Evolutionary conservation across 2,888 invertebrate genomes (phyloP), one percentile per base, ranked within the genome.

Genomic region (Oscheius sp.): DNA sequence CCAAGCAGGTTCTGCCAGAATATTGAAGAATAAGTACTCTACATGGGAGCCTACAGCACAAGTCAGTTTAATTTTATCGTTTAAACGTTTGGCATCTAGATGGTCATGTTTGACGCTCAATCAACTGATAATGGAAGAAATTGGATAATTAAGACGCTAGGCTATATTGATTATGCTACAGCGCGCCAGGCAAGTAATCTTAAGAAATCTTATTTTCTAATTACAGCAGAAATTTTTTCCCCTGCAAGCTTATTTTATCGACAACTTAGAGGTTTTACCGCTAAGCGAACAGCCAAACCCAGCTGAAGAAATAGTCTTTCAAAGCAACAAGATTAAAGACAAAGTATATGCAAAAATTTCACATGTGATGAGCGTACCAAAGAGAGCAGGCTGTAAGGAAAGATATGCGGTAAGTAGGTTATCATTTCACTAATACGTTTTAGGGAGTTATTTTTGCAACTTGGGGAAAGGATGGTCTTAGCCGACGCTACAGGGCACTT

Each of bases 81-180:
- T 57, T 33, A 37, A 2, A 23, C 12, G n/a, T 12, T 25, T 58
- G 48, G 12, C 33, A n/a, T n/a, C n/a, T n/a, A 64, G 64, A 64
- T 64, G 33, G 50, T 64, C 15, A 50, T 48, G 50, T 64, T 64
- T 20, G 48, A 46, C 25, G 64, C 64, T 15, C 31, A 33, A 12
- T 48, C 64, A 1, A 20, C 10, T 12, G 48, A 64, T 45, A 34
- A 64, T 23, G 64, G 64, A 6, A 12, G 34, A 10, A n/a, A 29
- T 15, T 64, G 64, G 64, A 31, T 20, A 1, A 25, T 64, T 12
- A 64, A 48, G 33, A 48, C 48, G 2, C 17, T 64, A 33, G 34
- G 34, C 34, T 64, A 46, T 29, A 33, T 50, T 23, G 64, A 48
- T 46, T 50, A 42, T 27, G 17, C 27, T 15, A 29, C 31, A 8